phyloP scores from a whole-genome alignment of 2,113 vertebrate genomes.

The Nothobranchius kuhntae region DNA sequence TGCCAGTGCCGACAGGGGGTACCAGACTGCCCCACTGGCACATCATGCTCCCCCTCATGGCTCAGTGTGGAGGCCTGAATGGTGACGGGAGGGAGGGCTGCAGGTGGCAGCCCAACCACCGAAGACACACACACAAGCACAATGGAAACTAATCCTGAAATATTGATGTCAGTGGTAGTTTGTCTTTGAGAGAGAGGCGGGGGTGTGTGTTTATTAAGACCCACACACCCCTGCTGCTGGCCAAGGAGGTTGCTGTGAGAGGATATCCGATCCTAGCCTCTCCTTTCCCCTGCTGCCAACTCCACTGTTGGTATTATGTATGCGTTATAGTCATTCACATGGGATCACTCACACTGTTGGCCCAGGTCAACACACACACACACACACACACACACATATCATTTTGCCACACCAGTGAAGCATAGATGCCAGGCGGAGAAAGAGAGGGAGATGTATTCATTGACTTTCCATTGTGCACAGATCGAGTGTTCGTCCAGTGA shows the following conservation, averaged over 20 bases:
- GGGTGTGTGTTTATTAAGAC: constrained; percentile 45
- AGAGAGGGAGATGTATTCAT: constrained; percentile 72
- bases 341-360: constrained; percentile 62
- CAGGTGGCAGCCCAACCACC: constrained; percentile 66
- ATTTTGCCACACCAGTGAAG: constrained; percentile 69
- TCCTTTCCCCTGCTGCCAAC: constrained; percentile 34
- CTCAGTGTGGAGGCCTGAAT: constrained; percentile 54
- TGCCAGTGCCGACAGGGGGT: constrained; percentile 60
- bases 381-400: constrained; percentile 48
- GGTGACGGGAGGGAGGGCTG: constrained; percentile 50
- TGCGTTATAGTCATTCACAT: constrained; percentile 73
- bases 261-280: constrained; percentile 68
- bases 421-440: constrained; percentile 67
- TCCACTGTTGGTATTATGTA: constrained; percentile 63
- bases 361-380: constrained; percentile 54
- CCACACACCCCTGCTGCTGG: constrained; percentile 63
- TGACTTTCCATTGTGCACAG: constrained; percentile 74
- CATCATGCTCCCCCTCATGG: constrained; percentile 25
- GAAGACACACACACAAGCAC: constrained; percentile 32
- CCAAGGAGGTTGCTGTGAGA: constrained; percentile 62
- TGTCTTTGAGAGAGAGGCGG: constrained; percentile 45
- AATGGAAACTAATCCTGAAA: constrained; percentile 75
- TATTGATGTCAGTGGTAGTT: constrained; percentile 68
- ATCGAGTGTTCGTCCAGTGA: constrained; percentile 75
- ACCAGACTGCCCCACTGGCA: constrained; percentile 63